Evolutionary conservation across 2,888 invertebrate genomes (phyloP), one percentile per base, ranked within the genome.

Genomic region (Lycocerus yunnanus): DNA sequence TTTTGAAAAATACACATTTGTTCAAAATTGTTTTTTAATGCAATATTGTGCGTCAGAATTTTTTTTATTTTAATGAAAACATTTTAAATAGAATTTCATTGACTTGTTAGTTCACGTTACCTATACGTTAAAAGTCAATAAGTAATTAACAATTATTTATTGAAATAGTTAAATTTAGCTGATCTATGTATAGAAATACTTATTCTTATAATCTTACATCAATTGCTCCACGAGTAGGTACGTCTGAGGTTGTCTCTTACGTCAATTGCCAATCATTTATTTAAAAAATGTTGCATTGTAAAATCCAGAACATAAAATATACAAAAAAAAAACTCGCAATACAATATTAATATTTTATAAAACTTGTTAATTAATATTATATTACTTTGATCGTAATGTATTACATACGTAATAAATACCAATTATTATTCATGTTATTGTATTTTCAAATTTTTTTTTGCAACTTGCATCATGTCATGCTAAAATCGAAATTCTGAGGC

Each of bases 91-190:
- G 6, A 43, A 43, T 43, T 27, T 13, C 43, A 43, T 43, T 43
- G 43, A n/a, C n/a, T 43, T 27, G 27, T 8, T n/a, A n/a, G 43
- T 43, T 13, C 69, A 68, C 69, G 68, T 58, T 63, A 27, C 21
- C 68, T 58, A 72, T 68, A 67, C 61, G 61, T 63, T 63, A 72
- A 24, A 68, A 72, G 68, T 72, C 72, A 20, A 72, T 72, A 72
- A 63, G 65, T 69, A 63, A 72, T 21, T 65, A 15, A 20, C 16
- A 61, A 68, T 68, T 72, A 69, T 72, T 72, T 72, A 72, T 72
- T 61, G 69, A 68, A 72, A 63, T 60, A 20, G 68, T 24, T 72
- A 72, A 68, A 72, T 72, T 72, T 72, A 68, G 72, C 24, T 24
- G 43, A 14, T 63, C 61, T 65, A 71, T 61, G 16, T 60, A 60